Evolutionary conservation across 1,140 invertebrate species (phyloP).

Genomic region (Wasmannia auropunctata): DNA sequence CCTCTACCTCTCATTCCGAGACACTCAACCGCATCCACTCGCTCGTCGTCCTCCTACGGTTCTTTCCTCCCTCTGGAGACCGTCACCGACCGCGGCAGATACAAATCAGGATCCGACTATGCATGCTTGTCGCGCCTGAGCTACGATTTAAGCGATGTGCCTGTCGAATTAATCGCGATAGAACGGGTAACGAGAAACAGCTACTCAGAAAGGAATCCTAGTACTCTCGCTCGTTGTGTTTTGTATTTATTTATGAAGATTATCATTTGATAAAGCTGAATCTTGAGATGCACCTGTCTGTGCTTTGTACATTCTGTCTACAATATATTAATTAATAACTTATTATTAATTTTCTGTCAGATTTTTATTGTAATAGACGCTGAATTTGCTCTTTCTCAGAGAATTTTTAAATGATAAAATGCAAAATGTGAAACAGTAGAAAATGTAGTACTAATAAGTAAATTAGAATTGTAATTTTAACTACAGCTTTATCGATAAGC

Average conservation of each 20-base stretch:
- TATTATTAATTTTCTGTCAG: neutral
- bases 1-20: constrained; percentile 58
- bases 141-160: constrained; percentile 43
- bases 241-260: neutral
- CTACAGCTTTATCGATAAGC: neutral
- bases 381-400: neutral
- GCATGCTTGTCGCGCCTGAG: constrained; percentile 4
- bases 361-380: neutral
- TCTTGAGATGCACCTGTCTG: neutral
- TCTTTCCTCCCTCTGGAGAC: constrained; percentile 14
- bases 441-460: neutral
- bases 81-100: constrained; percentile 34
- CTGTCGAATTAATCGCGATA: constrained; percentile 66
- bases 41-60: constrained; percentile 53
- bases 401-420: neutral
- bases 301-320: neutral
- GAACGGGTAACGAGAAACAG: neutral
- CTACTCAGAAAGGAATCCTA: neutral
- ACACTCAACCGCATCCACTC: constrained; percentile 5
- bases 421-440: neutral
- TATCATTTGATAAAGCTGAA: neutral
- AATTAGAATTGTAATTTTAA: neutral
- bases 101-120: constrained; percentile 63
- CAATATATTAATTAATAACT: neutral
- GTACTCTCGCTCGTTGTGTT: neutral